Percentiles rank a stretch among this genome's conserved stretches.
Evolutionary conservation across 2,113 vertebrate species (phyloP).

Genomic region (Charadrius vociferus): DNA sequence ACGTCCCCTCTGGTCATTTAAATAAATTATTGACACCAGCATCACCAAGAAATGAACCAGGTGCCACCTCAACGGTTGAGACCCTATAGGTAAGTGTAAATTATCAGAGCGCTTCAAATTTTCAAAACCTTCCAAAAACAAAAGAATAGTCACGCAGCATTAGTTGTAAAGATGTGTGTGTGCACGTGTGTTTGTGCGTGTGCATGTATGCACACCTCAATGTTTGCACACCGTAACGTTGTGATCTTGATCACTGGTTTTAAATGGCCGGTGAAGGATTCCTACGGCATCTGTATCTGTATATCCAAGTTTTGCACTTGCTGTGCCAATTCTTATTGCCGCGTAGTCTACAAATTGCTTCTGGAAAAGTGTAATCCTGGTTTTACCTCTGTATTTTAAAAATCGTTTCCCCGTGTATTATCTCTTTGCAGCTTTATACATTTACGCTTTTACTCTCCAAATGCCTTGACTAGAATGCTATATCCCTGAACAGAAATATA

Average conservation of each 20-base stretch:
- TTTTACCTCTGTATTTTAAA: conserved; percentile 26
- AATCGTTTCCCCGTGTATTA: not conserved
- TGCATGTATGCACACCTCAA: not conserved
- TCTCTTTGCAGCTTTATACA: not conserved
- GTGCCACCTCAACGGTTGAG: not conserved
- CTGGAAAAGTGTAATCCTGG: conserved; percentile 5
- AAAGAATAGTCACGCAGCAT: rapidly evolving
- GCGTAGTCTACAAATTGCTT: not conserved
- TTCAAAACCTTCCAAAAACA: not conserved
- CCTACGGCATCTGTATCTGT: not conserved
- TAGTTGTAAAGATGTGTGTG: rapidly evolving
- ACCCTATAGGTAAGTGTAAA: not conserved
- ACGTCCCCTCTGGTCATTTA: not conserved
- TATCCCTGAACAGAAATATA: conserved; percentile 32
- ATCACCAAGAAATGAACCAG: not conserved
- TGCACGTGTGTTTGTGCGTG: rapidly evolving
- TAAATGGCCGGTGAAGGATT: not conserved
- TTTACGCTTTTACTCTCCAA: not conserved
- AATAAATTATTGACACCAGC: conserved; percentile 30
- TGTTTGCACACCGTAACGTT: not conserved
- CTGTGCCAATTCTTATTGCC: not conserved
- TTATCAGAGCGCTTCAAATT: not conserved
- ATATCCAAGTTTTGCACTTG: not conserved
- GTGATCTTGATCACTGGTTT: not conserved
- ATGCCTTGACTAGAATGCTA: conserved; percentile 12